Evolutionary conservation across 2,797 vertebrate genomes (phyloP).

Genomic region (Serranus cabrilla): DNA sequence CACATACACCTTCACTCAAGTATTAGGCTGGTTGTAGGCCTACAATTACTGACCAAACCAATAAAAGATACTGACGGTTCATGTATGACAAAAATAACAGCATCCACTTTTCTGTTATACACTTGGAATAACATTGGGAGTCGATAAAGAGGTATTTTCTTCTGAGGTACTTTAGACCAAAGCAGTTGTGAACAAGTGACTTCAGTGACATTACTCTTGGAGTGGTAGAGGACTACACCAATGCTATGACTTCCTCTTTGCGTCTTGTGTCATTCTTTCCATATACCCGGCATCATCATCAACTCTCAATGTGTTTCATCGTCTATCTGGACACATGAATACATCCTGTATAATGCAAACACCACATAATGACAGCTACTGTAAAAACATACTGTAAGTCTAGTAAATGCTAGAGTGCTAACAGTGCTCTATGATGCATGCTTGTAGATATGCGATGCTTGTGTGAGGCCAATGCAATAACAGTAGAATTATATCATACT

Average conservation of each 20-base stretch:
- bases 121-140: no score
- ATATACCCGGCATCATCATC: conserved; percentile 6
- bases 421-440: not conserved
- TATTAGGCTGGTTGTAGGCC: no score
- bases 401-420: not conserved
- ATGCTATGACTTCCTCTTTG: conserved; percentile 2
- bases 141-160: no score
- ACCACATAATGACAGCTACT: not conserved
- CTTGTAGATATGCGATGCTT: not conserved
- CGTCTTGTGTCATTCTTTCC: conserved; percentile 11
- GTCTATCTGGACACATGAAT: not conserved
- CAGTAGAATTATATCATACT: not conserved
- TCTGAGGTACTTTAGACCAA: no score
- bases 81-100: no score
- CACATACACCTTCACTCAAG: no score
- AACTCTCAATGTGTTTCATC: no score
- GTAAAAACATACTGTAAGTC: not conserved
- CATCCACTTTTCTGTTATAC: no score
- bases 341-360: not conserved
- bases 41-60: no score
- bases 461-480: not conserved
- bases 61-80: no score
- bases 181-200: not conserved
- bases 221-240: not conserved
- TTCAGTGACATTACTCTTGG: not conserved